Evolutionary conservation across 2,888 invertebrate species (phyloP).

Genomic region (Agrotis puta): DNA sequence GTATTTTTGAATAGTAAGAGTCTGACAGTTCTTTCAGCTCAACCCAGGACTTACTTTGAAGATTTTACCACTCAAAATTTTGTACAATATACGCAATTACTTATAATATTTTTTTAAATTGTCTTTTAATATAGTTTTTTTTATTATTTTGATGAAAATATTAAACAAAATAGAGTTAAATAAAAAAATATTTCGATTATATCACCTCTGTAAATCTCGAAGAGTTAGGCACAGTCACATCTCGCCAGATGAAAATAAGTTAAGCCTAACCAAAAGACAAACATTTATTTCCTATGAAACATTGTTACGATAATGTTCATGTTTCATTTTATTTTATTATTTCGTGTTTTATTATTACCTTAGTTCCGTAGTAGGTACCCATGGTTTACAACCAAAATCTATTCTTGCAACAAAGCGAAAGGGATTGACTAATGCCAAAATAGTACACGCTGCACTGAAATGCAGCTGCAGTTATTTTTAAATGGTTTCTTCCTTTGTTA

Average conservation of each 20-base stretch:
- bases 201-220: too few relatives aligned
- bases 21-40: too few relatives aligned
- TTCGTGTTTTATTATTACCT: too few relatives aligned
- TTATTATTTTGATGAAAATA: too few relatives aligned
- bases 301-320: neutral
- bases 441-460: constrained; percentile 14
- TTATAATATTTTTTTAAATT: too few relatives aligned
- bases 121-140: too few relatives aligned
- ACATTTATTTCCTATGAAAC: neutral
- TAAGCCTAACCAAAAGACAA: neutral
- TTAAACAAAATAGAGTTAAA: neutral
- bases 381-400: neutral
- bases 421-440: constrained; percentile 15
- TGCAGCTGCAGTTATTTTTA: constrained; percentile 9
- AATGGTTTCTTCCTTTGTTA: constrained; percentile 1
- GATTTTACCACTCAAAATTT: too few relatives aligned
- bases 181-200: neutral
- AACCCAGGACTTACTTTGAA: too few relatives aligned
- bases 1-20: too few relatives aligned
- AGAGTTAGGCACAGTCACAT: too few relatives aligned
- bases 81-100: too few relatives aligned
- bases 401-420: neutral
- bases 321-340: too few relatives aligned
- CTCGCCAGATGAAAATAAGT: neutral
- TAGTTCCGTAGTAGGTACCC: neutral